phyloP scores from a whole-genome alignment of 1,140 invertebrate species.

The Akabosia matsudoensis region DNA sequence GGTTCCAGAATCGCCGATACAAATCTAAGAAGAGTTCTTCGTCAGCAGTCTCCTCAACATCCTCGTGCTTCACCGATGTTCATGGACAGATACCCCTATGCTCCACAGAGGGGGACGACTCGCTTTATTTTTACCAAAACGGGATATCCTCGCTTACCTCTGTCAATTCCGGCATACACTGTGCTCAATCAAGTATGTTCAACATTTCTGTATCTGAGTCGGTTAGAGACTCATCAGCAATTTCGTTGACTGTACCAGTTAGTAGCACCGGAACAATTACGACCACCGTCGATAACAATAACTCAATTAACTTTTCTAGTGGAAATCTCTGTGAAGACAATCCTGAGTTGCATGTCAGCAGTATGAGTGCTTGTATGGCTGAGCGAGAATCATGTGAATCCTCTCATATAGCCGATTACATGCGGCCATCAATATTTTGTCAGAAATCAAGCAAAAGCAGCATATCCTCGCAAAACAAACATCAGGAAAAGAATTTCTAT shows the following conservation, averaged over 20 bases:
- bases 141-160: not conserved
- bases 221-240: not conserved
- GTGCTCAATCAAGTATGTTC: not conserved
- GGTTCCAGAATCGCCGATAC: constrained; percentile 66
- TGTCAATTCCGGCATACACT: not conserved
- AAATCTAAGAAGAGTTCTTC: constrained; percentile 56
- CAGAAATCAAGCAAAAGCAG: not conserved
- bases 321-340: no score
- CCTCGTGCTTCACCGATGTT: not conserved
- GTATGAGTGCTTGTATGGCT: not conserved
- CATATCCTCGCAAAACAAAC: not conserved
- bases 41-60: not conserved
- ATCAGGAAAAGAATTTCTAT: not conserved
- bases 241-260: no score
- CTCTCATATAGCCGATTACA: not conserved
- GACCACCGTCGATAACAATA: no score
- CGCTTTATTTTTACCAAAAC: not conserved
- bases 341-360: no score
- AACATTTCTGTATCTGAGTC: not conserved
- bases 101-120: not conserved
- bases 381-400: no score
- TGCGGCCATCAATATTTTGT: not conserved
- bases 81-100: not conserved
- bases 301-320: no score
- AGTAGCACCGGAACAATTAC: no score